Conservation (phyloP, 2,888 invertebrate species). For the Tuta absoluta region DNA sequence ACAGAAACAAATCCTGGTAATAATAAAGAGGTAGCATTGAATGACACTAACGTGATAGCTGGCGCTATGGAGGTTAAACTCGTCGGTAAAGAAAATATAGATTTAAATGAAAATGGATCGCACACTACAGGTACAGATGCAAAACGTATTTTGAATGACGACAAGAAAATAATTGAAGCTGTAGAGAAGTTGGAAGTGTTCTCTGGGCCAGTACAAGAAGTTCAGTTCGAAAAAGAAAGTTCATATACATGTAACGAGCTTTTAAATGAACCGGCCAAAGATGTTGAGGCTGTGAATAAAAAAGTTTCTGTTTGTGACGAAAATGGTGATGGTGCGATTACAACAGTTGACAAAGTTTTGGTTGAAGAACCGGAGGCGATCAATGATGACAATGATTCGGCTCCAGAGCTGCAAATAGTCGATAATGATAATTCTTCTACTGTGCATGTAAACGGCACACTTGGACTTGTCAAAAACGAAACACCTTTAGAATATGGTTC, state of each 20-base stretch:
- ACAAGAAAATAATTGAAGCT: background rate
- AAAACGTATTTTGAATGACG: background rate
- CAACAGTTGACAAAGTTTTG: conserved; percentile 19
- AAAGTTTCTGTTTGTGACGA: background rate
- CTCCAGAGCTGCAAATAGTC: background rate
- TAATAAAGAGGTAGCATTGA: background rate
- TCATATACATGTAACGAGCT: background rate
- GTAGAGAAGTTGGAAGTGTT: conserved; percentile 12
- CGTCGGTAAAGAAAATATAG: background rate
- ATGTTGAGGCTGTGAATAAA: background rate
- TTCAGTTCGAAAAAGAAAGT: background rate
- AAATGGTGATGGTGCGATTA: background rate
- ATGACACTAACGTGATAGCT: background rate
- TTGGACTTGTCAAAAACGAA: background rate
- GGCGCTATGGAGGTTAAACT: background rate
- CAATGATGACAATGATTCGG: conserved; percentile 21
- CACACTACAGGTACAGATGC: background rate
- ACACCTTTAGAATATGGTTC: conserved; percentile 13
- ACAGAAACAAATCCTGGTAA: background rate
- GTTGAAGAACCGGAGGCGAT: conserved; percentile 19
- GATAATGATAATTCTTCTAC: conserved; percentile 10
- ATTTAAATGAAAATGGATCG: background rate
- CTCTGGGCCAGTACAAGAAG: background rate
- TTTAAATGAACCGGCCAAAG: background rate
- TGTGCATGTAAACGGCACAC: conserved; percentile 1